Conservation (phyloP, 2,797 vertebrate genomes). For the Tapirus indicus region DNA sequence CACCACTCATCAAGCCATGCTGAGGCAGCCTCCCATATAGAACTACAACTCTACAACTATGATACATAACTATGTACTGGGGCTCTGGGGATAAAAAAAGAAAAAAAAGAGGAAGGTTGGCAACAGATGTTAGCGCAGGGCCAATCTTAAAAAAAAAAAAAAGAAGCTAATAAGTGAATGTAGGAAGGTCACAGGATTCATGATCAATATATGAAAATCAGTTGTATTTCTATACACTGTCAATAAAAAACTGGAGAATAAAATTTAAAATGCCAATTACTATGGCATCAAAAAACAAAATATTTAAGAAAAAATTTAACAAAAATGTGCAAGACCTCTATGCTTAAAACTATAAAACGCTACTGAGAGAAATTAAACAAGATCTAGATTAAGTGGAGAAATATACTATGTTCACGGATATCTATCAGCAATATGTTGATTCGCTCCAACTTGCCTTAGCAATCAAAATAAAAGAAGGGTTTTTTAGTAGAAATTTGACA, state of each 20-base stretch:
- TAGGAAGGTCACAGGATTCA: constrained; percentile 9
- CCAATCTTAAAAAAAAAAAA: too few species aligned
- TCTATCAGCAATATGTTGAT: background rate
- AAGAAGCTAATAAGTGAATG: constrained; percentile 9
- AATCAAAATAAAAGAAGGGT: background rate
- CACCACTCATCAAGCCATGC: too few species aligned
- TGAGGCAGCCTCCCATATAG: too few species aligned
- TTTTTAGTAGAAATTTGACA: background rate
- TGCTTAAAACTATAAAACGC: constrained; percentile 19
- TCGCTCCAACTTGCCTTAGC: background rate
- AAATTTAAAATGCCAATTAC: background rate
- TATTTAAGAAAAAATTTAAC: background rate
- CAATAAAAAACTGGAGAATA: background rate
- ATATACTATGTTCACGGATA: background rate
- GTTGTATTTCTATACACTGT: background rate
- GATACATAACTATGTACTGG: too few species aligned
- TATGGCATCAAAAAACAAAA: constrained; percentile 3
- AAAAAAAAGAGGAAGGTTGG: too few species aligned
- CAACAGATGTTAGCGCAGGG: too few species aligned
- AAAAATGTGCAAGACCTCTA: background rate
- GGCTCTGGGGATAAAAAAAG: too few species aligned
- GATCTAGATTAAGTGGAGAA: background rate
- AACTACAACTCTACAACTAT: too few species aligned
- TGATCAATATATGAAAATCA: background rate
- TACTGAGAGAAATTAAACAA: constrained; percentile 38